phyloP scores from a whole-genome alignment of 2,113 vertebrate genomes.

The Oreotrochilus melanogaster region DNA sequence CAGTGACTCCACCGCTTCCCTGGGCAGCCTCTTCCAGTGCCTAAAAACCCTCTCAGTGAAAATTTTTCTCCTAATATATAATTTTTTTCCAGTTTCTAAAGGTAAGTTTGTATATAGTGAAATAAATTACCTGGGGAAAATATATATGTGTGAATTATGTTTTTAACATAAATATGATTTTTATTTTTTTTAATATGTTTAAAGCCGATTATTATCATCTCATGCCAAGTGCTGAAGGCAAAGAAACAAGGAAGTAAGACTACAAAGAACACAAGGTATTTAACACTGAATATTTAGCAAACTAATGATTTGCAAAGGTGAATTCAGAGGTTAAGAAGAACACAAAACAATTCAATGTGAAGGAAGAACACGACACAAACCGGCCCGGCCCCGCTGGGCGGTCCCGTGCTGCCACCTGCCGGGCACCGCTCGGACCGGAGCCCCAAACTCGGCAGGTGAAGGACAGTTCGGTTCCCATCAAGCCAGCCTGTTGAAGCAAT shows the following conservation, averaged over 20 bases:
- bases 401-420: background rate
- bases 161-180: background rate
- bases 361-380: accelerated
- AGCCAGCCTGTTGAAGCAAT: accelerated
- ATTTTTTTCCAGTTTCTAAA: background rate
- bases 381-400: background rate
- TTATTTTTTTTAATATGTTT: background rate
- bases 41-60: no score
- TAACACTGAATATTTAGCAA: background rate
- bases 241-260: background rate
- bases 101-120: background rate
- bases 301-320: no score
- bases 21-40: no score
- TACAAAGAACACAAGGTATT: accelerated
- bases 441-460: accelerated
- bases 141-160: background rate
- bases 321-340: background rate
- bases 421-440: background rate
- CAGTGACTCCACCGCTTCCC: no score
- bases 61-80: no score
- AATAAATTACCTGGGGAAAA: background rate
- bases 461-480: accelerated
- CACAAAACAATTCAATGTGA: accelerated
- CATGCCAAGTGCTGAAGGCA: accelerated
- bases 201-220: accelerated